phyloP scores from a whole-genome alignment of 1,140 invertebrate genomes.

The Steinernema khuongi region DNA sequence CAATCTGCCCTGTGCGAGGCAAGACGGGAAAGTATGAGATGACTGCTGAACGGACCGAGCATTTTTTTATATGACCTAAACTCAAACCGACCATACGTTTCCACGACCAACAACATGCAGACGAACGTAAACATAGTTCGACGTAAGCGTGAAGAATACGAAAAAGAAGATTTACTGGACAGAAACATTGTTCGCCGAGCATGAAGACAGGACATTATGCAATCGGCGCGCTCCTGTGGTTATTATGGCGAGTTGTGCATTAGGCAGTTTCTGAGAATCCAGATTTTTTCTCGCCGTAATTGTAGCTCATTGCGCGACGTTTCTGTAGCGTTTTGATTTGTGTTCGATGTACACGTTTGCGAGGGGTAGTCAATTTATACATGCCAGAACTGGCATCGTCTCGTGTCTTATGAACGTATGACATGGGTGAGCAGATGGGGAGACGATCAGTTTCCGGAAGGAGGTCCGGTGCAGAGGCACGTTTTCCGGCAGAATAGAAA shows the following conservation, averaged over 20 bases:
- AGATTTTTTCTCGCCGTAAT: not conserved
- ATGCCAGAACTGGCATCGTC: not conserved
- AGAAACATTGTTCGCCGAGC: not conserved
- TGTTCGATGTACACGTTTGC: not conserved
- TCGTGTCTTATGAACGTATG: too few relatives aligned
- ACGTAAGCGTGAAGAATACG: not conserved
- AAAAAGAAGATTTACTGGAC: not conserved
- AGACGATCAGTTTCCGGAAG: conserved; percentile 8
- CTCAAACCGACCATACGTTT: not conserved
- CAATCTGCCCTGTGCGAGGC: not conserved
- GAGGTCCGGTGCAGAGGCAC: conserved; percentile 44
- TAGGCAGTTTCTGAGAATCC: not conserved
- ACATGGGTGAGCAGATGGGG: too few relatives aligned
- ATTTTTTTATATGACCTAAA: not conserved
- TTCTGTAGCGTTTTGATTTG: not conserved
- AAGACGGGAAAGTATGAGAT: not conserved
- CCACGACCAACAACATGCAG: not conserved
- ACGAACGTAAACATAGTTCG: not conserved
- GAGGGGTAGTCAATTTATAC: not conserved
- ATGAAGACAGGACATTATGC: conserved; percentile 11
- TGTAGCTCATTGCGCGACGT: not conserved
- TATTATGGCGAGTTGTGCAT: conserved; percentile 6
- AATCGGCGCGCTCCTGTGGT: not conserved
- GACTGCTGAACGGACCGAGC: not conserved
- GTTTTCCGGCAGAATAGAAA: conserved; percentile 47